Base-by-base conservation (phyloP, 1,140 invertebrate species). In the Maconellicoccus hirsutus region DNA sequence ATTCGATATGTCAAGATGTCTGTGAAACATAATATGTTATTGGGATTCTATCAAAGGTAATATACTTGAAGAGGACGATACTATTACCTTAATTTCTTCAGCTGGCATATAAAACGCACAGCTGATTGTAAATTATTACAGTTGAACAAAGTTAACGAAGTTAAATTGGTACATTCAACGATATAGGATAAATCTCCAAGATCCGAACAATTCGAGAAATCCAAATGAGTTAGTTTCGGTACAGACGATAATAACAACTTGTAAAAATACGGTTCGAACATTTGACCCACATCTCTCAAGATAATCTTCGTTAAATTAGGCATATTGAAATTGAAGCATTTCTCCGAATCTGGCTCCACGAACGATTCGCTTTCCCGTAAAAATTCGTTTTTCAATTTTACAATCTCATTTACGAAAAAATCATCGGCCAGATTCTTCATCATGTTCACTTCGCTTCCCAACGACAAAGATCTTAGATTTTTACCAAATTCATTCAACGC, bases 1-100 rank as follows among this genome's bases (percentile, higher is more conserved):
- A 74, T 88, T 86, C 1, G 92, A 94, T 71, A 96, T 86, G 82
- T 97, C 94, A 52, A 96, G 80, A 77, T 91, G 88, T 75, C 86
- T 87, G 74, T 84, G 83, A 70, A 39, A 72, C 73, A 73, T 52
- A 70, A 63, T 21, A 73, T n/a, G n/a, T n/a, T n/a, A n/a, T n/a
- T n/a, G 10, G 63, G 71, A 42, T n/a, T n/a, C n/a, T n/a, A n/a
- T n/a, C n/a, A n/a, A n/a, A n/a, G n/a, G n/a, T n/a, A n/a, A n/a
- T n/a, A n/a, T n/a, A n/a, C n/a, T n/a, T n/a, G n/a, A n/a, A n/a
- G n/a, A 12, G 63, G 52, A 42, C 69, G 3, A 33, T 33, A 33
- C 4, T 76, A 76, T 78, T 75, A 84, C 82, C 78, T 80, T 61
- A 84, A 77, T 59, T 82, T 82, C 21, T 72, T 72, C 1, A 76